phyloP scores from a whole-genome alignment of 2,113 vertebrate genomes.

The Phalacrocorax pelagicus region DNA sequence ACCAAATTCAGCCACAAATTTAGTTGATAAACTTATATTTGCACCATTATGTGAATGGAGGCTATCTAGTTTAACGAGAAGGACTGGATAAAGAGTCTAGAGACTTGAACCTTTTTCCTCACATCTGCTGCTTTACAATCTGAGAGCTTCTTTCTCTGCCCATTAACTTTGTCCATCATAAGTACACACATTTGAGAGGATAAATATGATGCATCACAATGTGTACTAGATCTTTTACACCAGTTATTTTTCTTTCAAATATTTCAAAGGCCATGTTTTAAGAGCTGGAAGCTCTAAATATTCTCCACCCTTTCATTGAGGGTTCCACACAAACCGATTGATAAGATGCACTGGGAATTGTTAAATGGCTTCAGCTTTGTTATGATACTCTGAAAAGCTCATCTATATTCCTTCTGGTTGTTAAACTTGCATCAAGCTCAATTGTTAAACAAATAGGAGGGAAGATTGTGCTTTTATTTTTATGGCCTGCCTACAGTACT shows the following conservation, averaged over 20 bases:
- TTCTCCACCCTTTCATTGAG: not conserved
- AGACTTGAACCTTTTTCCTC: not conserved
- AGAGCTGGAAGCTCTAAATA: not conserved
- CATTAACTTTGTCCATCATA: not conserved
- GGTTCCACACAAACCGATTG: not conserved
- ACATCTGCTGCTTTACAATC: not conserved
- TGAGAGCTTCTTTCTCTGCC: not conserved
- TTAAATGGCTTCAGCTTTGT: not conserved
- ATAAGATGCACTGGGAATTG: not conserved
- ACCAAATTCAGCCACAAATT: not conserved
- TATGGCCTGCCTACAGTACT: not conserved
- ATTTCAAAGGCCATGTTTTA: not conserved
- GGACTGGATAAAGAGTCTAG: not conserved
- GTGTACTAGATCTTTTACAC: not conserved
- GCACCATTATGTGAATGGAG: not conserved
- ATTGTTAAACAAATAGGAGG: not conserved
- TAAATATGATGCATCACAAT: not conserved
- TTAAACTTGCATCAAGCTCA: not conserved
- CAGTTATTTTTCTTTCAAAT: not conserved
- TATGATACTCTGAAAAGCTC: not conserved
- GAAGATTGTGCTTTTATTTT: not conserved
- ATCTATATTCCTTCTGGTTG: not conserved
- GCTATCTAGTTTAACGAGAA: not conserved
- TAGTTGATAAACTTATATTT: not conserved
- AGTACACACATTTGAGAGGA: not conserved